Base-by-base conservation (phyloP, 2,888 invertebrate species). In the Apamea sordens region DNA sequence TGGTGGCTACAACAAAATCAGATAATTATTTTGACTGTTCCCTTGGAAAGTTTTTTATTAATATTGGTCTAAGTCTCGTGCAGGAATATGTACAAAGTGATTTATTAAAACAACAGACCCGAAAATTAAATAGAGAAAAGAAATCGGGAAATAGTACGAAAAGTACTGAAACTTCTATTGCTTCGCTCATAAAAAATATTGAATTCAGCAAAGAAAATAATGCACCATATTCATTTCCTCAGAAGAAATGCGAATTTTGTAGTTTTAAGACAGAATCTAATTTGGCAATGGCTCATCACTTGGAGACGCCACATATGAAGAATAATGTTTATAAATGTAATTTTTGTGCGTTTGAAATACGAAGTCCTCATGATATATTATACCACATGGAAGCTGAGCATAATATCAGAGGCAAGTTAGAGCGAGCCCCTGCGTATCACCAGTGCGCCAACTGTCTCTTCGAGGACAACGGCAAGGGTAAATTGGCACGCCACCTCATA, bases 41-140 rank as follows among this genome's bases (percentile, higher is more conserved):
- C 0, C 96, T 99, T 75, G 99, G 99, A 13, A 98, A 98, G 93
- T 99, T 99, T 94, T 98, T 99, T 92, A 98, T 98, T 95, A 98
- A 99, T 92, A 98, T 99, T 89, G 99, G 99, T 53, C 97, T 98
- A 79, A 99, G 98, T 93, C 97, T 99, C 86, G 99, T 99, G 4
- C 99, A 99, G 94, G 99, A 99, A 93, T 98, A 98, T 94, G 99
- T 99, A 36, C 99, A 99, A 96, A 98, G 98, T n/a, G 99, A 99
- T 96, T 96, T 99, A 79, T 97, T 99, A 77, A 98, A 98, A 88
- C 98, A 98, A 91, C 99, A 99, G 93, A 98, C 98, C 93, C 97
- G 98, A 70, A 99, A 99, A 93, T 97, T 98, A 36, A 98, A 98
- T 88, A 98, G 98, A 87, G 98, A 98, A 95, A 96, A 95, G 89